phyloP scores from a whole-genome alignment of 2,113 vertebrate species.

The Microtus pennsylvanicus region DNA sequence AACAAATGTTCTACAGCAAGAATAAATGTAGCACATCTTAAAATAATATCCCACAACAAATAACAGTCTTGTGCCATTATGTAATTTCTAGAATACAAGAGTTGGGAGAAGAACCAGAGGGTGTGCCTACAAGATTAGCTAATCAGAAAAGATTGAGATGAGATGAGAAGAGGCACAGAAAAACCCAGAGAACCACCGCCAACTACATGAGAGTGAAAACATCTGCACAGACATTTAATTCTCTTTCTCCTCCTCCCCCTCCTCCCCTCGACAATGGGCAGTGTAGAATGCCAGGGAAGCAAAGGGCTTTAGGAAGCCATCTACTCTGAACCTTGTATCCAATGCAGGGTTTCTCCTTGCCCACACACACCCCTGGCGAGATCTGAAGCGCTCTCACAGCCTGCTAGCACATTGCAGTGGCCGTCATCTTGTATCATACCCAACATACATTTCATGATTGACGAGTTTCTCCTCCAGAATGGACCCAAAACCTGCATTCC shows the following conservation, averaged over 20 bases:
- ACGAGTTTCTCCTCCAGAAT: background rate
- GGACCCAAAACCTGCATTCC: background rate
- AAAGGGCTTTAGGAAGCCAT: background rate
- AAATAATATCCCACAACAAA: too few relatives aligned
- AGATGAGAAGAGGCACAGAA: background rate
- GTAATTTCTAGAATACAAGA: background rate
- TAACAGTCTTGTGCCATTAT: background rate
- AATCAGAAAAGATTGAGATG: background rate
- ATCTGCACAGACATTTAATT: background rate
- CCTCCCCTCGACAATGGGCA: background rate
- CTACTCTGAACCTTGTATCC: background rate
- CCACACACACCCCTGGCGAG: background rate
- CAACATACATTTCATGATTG: background rate
- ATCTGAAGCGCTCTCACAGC: background rate
- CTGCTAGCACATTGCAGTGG: background rate
- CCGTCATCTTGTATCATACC: background rate
- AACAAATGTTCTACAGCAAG: too few relatives aligned
- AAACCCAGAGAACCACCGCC: background rate
- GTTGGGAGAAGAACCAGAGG: background rate
- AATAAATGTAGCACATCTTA: too few relatives aligned
- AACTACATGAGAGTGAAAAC: background rate
- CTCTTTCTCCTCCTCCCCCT: background rate
- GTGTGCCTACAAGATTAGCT: background rate
- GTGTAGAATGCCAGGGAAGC: background rate
- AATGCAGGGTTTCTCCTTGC: background rate